Percentiles rank a stretch among this genome's conserved stretches.
These are phyloP conservation scores for Mythimna albipuncta DNA, from an alignment of 2,888 invertebrate genomes.

Conservation along the genomic window DNA sequence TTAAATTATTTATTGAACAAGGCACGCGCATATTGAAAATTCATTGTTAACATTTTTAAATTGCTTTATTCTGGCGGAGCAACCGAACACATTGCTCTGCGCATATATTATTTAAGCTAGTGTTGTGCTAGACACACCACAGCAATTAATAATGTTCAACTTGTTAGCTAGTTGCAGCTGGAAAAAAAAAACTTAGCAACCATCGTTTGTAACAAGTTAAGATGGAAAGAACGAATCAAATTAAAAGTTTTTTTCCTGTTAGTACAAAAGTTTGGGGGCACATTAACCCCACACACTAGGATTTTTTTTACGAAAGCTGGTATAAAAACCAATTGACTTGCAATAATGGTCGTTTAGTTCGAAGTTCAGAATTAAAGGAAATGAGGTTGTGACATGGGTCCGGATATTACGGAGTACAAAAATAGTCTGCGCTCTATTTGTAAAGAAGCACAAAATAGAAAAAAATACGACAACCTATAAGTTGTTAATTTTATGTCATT, in stretches of 20 bases:
- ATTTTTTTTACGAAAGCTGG: constrained; percentile 32
- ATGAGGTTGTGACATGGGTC: constrained; percentile 59
- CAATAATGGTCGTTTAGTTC: constrained; percentile 52
- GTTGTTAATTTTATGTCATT: constrained; percentile 16
- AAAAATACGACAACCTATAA: constrained; percentile 9
- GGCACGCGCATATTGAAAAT: constrained; percentile 19
- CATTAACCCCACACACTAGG: constrained; percentile 47
- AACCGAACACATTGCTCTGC: constrained; percentile 7
- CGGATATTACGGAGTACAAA: constrained; percentile 56
- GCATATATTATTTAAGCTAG: constrained; percentile 31
- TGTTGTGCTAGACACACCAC: constrained; percentile 35
- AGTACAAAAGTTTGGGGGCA: constrained; percentile 56
- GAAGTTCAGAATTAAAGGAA: constrained; percentile 60
- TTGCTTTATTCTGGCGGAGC: neutral
- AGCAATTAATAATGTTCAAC: constrained; percentile 66
- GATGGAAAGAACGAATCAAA: constrained; percentile 78
- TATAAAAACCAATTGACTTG: constrained; percentile 60
- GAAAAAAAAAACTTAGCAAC: constrained; percentile 69
- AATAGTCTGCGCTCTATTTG: constrained; percentile 42
- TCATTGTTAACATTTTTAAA: constrained; percentile 33
- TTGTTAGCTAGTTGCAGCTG: constrained; percentile 66
- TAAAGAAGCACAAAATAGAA: constrained; percentile 32
- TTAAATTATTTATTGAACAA: neutral
- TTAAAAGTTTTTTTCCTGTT: constrained; percentile 76
- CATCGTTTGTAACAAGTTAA: constrained; percentile 72